Base-by-base conservation (phyloP, 2,113 vertebrate species). In the Catharus bicknelli region DNA sequence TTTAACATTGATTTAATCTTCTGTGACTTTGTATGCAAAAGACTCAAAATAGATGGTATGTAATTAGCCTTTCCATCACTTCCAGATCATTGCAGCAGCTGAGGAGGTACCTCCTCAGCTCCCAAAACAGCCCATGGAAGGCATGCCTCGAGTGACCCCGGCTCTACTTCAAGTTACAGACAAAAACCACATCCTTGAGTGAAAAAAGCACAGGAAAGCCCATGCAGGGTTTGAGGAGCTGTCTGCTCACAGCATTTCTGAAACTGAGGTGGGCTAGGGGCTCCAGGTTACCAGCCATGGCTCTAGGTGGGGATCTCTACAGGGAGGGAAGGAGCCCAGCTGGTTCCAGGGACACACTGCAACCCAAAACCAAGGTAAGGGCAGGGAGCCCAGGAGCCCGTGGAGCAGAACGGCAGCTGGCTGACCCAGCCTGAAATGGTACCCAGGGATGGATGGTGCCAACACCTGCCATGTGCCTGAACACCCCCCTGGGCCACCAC, bases 231-330 rank as follows among this genome's bases (percentile, higher is more conserved):
- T 73, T 36, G 11, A 26, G 26, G 13, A 40, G 45, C 13, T 1
- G 1, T 12, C 45, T 43, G 23, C 20, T 32, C 27, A 5, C 1
- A 4, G 59, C 3, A 0, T 10, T 42, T 48, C 58, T 26, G 26
- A 86, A 32, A 10, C 8, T 1, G 1, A 2, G 9, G n/a, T 0
- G 0, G 18, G 18, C 1, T 1, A 13, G 13, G 8, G 18, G 7
- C 10, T 51, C 21, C 23, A 7, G 0, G 0, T 42, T 38, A 58
- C 8, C 1, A 1, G 10, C 32, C 3, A 3, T 0, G 1, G 25
- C 23, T 69, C 26, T 4, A 5, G 7, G 3, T 22, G 13, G 10
- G 34, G 7, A 61, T 27, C 30, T 53, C 45, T 10, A 32, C 13
- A 27, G 0, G 0, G 3, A 19, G 18, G 14, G 14, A 34, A 64